These are phyloP conservation scores for Pelusios castaneus DNA, from an alignment of 2,113 vertebrate genomes.

Conservation along the genomic window DNA sequence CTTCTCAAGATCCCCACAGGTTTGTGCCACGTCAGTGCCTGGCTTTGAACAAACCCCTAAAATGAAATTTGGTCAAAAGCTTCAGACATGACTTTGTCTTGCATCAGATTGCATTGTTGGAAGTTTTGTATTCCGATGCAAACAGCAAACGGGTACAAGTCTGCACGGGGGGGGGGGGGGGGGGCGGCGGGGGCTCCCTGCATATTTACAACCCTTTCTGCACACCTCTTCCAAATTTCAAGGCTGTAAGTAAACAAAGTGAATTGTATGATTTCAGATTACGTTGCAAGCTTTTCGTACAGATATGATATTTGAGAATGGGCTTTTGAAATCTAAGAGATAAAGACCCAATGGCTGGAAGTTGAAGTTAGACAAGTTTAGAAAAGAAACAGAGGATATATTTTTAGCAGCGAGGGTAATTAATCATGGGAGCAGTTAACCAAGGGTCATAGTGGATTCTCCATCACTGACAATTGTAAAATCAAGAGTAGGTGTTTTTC, in stretches of 20 bases:
- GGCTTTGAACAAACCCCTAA: not conserved
- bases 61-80: not conserved
- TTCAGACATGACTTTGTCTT: not conserved
- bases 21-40: not conserved
- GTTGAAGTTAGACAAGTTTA: not conserved
- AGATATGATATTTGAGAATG: not conserved
- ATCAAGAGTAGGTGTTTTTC: not conserved
- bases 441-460: not conserved
- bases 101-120: not conserved
- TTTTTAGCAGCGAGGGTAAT: not conserved
- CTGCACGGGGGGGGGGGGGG: too few relatives aligned
- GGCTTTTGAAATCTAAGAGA: not conserved
- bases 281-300: not conserved
- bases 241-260: accelerated
- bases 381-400: not conserved
- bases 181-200: not conserved
- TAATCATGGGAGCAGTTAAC: not conserved
- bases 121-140: not conserved
- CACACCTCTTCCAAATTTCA: not conserved
- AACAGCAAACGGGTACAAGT: not conserved
- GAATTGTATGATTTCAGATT: accelerated
- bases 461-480: not conserved
- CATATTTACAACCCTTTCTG: not conserved
- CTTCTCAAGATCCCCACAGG: not conserved
- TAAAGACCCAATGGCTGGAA: not conserved